These are phyloP conservation scores for Dipus sagitta DNA, from an alignment of 2,797 vertebrate genomes.

Conservation along the genomic window DNA sequence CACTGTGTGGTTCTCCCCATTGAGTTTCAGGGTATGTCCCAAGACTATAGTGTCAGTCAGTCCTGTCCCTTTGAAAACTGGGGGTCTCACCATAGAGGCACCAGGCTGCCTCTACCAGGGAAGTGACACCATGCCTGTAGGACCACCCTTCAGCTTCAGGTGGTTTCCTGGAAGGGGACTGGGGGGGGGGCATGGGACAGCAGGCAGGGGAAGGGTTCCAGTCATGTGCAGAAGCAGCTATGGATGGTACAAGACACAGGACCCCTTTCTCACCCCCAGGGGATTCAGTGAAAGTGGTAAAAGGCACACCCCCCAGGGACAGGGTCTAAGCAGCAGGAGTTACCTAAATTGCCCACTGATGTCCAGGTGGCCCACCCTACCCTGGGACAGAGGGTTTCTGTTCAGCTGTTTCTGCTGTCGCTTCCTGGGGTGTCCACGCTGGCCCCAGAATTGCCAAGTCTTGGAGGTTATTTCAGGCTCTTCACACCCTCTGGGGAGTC, in stretches of 20 bases:
- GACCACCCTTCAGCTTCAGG: background rate
- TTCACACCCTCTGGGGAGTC: background rate
- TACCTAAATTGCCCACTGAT: background rate
- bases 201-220: background rate
- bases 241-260: background rate
- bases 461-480: background rate
- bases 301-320: accelerated
- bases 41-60: background rate
- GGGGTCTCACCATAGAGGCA: background rate
- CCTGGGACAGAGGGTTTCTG: background rate
- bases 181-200: background rate
- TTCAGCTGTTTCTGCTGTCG: background rate
- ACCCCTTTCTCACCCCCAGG: background rate
- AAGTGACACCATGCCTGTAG: too few relatives aligned
- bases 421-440: background rate
- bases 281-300: background rate
- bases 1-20: background rate
- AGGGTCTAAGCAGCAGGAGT: background rate
- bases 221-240: background rate
- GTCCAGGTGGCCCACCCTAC: accelerated
- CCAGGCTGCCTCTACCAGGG: too few relatives aligned
- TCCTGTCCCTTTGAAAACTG: background rate
- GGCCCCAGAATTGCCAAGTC: background rate
- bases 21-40: background rate
- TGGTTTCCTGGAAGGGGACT: background rate